Evolutionary conservation across 1,140 invertebrate genomes (phyloP).

Genomic region (Phortica variegata): DNA sequence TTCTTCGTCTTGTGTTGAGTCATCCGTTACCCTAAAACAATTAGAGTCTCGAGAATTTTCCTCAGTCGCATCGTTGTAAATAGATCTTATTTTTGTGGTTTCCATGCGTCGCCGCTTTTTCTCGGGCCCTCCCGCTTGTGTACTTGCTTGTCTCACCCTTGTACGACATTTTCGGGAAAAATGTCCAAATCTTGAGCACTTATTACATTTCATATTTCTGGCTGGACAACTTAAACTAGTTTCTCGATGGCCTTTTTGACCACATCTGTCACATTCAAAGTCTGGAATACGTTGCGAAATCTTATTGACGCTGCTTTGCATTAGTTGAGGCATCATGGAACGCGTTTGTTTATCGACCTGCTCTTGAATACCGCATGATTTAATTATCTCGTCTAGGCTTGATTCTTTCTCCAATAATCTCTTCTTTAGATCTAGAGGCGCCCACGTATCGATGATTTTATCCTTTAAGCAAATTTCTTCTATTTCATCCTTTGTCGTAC

Average conservation of each 20-base stretch:
- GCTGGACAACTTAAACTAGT: conserved; percentile 10
- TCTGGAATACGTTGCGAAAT: conserved; percentile 5
- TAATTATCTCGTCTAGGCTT: conserved; percentile 2
- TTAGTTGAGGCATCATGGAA: conserved; percentile 1
- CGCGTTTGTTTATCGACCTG: conserved; percentile 17
- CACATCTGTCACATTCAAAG: conserved; percentile 14
- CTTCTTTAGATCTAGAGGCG: conserved; percentile 9
- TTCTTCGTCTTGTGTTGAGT: conserved; percentile 12
- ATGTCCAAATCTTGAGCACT: conserved; percentile 13
- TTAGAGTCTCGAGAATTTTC: too few species aligned
- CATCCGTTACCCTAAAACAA: conserved; percentile 13
- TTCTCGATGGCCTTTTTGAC: conserved; percentile 10
- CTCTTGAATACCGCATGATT: conserved; percentile 10
- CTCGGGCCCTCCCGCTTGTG: too few species aligned
- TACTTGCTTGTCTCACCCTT: conserved; percentile 3
- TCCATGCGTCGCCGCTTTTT: conserved; percentile 4
- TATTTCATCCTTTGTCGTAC: conserved; percentile 13
- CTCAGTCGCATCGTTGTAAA: conserved; percentile 4
- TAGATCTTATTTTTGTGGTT: conserved; percentile 1
- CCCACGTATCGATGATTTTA: conserved; percentile 15
- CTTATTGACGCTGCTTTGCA: conserved; percentile 6
- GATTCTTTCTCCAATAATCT: conserved; percentile 6
- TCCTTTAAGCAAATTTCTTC: conserved; percentile 17
- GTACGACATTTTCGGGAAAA: conserved; percentile 16
- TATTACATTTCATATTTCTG: conserved; percentile 9